A percentile compares a stretch with the other conserved stretches of the same genome.
phyloP scores from a whole-genome alignment of 2,113 vertebrate genomes.

The Megaleporinus macrocephalus region DNA sequence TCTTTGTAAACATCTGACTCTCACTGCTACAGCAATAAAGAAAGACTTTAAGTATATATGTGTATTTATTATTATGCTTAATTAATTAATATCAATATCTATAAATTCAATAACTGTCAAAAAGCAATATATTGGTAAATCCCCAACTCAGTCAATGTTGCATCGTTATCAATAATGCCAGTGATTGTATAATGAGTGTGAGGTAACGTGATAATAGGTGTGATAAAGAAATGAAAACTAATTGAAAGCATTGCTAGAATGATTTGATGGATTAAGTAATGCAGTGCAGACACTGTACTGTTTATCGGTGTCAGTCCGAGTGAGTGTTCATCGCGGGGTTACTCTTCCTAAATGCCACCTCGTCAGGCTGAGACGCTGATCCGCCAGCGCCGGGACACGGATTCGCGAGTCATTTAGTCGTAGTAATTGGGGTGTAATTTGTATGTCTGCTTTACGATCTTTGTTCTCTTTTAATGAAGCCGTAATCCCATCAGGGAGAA shows the following conservation, averaged over 20 bases:
- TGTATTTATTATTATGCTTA: too few relatives aligned
- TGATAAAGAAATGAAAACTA: not conserved
- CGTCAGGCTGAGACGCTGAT: not conserved
- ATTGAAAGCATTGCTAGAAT: not conserved
- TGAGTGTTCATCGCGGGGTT: not conserved
- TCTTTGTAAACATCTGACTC: too few relatives aligned
- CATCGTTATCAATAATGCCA: not conserved
- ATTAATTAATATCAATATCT: too few relatives aligned
- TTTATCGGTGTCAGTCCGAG: slow-evolving; percentile 5
- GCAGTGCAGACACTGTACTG: not conserved
- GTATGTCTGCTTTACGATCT: slow-evolving; percentile 53
- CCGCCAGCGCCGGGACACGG: not conserved
- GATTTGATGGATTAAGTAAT: not conserved
- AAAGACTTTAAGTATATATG: too few relatives aligned
- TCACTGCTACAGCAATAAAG: too few relatives aligned
- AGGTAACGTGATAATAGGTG: not conserved
- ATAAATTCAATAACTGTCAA: too few relatives aligned
- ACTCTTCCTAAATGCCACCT: too few relatives aligned
- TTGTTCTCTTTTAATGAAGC: slow-evolving; percentile 64
- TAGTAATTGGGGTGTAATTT: slow-evolving; percentile 57
- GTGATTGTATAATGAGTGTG: too few relatives aligned
- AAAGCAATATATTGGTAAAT: too few relatives aligned
- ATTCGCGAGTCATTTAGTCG: slow-evolving; percentile 40
- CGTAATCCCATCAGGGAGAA: slow-evolving; percentile 56
- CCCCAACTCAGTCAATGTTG: too few relatives aligned